These are phyloP conservation scores for Apostichopus japonicus DNA, from an alignment of 35 echinoderm and acorn worm genomes.

Conservation along the genomic window DNA sequence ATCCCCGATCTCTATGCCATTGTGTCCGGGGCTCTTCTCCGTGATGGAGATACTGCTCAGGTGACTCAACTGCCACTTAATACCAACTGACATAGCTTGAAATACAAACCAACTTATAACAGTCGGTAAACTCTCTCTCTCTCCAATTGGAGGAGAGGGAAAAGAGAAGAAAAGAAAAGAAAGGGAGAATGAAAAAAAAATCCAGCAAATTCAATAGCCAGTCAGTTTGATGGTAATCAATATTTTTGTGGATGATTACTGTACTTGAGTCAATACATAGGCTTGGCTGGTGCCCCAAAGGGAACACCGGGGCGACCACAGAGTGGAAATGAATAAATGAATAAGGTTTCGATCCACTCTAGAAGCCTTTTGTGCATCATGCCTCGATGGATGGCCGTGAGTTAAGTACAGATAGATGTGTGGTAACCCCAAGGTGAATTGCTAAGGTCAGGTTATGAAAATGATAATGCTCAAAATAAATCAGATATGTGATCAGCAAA, in stretches of 20 bases:
- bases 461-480: too few relatives aligned
- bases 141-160: background rate
- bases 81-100: slow-evolving; percentile 38
- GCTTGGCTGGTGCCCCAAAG: slow-evolving; percentile 25
- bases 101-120: slow-evolving; percentile 27
- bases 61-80: slow-evolving; percentile 46
- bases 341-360: slow-evolving; percentile 78
- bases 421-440: background rate
- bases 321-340: slow-evolving; percentile 55
- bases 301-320: background rate
- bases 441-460: too few relatives aligned
- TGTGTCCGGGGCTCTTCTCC: background rate
- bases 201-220: slow-evolving; percentile 27
- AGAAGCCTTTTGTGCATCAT: slow-evolving; percentile 23
- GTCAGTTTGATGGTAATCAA: slow-evolving; percentile 32
- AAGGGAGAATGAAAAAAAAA: slow-evolving; percentile 17
- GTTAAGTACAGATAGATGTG: background rate
- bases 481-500: too few relatives aligned
- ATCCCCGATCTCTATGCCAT: background rate
- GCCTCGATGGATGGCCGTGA: background rate
- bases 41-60: background rate
- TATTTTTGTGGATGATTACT: slow-evolving; percentile 50
- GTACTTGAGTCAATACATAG: slow-evolving; percentile 37
- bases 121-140: background rate
- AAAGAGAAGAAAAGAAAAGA: background rate